These are phyloP conservation scores for Agrotis ipsilon DNA, from an alignment of 2,888 invertebrate genomes.

Conservation along the genomic window DNA sequence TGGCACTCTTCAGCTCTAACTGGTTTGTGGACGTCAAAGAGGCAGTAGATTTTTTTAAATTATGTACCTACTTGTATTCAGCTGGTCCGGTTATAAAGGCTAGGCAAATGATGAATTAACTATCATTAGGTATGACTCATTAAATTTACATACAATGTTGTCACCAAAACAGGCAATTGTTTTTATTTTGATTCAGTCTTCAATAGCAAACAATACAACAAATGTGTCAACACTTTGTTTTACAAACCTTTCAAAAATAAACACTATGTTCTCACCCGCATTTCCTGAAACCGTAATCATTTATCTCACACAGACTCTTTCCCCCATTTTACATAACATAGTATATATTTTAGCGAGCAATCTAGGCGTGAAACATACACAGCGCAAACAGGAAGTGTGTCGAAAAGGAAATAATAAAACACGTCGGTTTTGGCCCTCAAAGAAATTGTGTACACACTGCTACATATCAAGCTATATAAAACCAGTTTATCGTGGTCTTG, in stretches of 20 bases:
- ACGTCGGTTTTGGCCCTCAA: slow-evolving; percentile 44
- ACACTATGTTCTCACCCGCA: slow-evolving; percentile 7
- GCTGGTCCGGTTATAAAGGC: no score
- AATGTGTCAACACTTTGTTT: background rate
- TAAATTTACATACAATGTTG: no score
- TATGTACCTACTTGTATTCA: no score
- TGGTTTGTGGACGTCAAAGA: no score
- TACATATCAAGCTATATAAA: no score
- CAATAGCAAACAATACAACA: background rate
- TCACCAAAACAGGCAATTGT: background rate
- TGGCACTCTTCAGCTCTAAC: no score
- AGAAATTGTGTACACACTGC: slow-evolving; percentile 30
- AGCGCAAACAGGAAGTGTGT: slow-evolving; percentile 51
- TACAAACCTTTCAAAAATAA: background rate
- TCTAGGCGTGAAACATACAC: slow-evolving; percentile 47
- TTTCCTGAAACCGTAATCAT: slow-evolving; percentile 19
- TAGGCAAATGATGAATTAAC: no score
- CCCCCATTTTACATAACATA: slow-evolving; percentile 15
- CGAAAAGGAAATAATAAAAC: slow-evolving; percentile 73
- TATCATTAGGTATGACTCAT: no score
- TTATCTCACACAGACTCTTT: slow-evolving; percentile 11
- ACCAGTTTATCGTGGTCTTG: no score
- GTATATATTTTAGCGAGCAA: slow-evolving; percentile 39
- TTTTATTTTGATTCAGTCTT: background rate
- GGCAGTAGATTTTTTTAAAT: no score